Conservation (phyloP, 2,888 invertebrate species). For the Ectemnius lituratus region DNA sequence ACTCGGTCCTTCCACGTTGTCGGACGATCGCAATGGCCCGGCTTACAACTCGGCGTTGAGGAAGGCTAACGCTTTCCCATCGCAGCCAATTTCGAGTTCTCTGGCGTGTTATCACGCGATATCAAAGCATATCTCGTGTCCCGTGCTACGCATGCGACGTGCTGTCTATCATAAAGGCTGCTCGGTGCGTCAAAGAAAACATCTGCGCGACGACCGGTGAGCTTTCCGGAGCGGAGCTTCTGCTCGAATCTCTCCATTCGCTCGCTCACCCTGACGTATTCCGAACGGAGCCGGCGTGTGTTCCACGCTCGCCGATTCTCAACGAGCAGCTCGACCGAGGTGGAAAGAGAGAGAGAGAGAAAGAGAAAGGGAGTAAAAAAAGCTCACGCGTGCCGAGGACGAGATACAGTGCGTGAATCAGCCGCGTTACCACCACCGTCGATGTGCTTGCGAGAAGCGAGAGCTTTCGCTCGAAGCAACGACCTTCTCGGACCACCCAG, state of each 20-base stretch:
- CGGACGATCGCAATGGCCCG: no score
- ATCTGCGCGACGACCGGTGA: slow-evolving; percentile 45
- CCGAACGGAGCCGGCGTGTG: slow-evolving; percentile 34
- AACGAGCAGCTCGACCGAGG: slow-evolving; percentile 23
- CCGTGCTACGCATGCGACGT: slow-evolving; percentile 49
- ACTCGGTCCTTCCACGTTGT: no score
- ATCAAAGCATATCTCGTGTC: not conserved
- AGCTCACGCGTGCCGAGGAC: slow-evolving; percentile 41
- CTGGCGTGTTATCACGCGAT: slow-evolving; percentile 23
- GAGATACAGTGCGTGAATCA: slow-evolving; percentile 24
- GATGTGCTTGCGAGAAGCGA: not conserved
- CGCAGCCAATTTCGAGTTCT: not conserved
- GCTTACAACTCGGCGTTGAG: no score
- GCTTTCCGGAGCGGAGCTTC: not conserved
- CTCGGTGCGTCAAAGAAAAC: slow-evolving; percentile 40
- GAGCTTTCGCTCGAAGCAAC: not conserved
- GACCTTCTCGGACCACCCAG: no score
- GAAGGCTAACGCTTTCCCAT: no score
- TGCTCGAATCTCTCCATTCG: slow-evolving; percentile 36
- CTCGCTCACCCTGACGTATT: slow-evolving; percentile 26
- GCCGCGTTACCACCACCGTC: not conserved
- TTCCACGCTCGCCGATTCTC: slow-evolving; percentile 24
- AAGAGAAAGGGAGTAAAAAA: slow-evolving; percentile 21
- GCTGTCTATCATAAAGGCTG: slow-evolving; percentile 43
- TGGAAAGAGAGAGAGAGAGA: no score